Conservation (phyloP, 2,113 vertebrate genomes). For the Chlamydotis undulata region DNA sequence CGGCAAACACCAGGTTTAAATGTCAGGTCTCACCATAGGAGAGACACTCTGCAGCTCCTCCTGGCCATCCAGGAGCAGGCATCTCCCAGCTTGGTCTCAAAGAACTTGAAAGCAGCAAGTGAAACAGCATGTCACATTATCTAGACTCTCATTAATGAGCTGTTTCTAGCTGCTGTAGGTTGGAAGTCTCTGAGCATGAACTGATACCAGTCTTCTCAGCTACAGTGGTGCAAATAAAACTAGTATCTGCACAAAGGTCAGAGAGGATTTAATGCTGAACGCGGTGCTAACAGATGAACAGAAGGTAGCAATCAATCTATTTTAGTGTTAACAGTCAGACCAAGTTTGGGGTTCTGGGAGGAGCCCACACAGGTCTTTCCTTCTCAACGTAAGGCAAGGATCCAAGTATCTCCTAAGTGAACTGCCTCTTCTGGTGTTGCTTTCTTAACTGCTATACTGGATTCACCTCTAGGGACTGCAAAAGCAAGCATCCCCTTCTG, state of each 20-base stretch:
- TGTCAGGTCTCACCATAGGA: neutral
- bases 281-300: neutral
- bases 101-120: neutral
- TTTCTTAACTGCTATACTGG: neutral
- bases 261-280: neutral
- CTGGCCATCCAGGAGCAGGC: neutral
- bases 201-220: neutral
- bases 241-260: neutral
- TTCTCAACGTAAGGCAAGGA: neutral
- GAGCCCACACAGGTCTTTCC: neutral
- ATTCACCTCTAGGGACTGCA: neutral
- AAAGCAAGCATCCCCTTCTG: neutral
- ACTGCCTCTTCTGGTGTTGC: neutral
- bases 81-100: neutral
- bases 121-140: neutral
- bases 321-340: neutral
- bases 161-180: neutral
- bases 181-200: neutral
- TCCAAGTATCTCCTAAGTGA: neutral
- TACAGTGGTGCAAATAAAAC: neutral
- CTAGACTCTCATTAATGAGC: neutral
- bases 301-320: neutral
- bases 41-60: neutral
- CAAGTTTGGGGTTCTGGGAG: neutral
- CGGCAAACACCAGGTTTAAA: neutral